Evolutionary conservation across 1,140 invertebrate genomes (phyloP), one percentile per base, ranked within the genome.

Genomic region (Penaeus chinensis): DNA sequence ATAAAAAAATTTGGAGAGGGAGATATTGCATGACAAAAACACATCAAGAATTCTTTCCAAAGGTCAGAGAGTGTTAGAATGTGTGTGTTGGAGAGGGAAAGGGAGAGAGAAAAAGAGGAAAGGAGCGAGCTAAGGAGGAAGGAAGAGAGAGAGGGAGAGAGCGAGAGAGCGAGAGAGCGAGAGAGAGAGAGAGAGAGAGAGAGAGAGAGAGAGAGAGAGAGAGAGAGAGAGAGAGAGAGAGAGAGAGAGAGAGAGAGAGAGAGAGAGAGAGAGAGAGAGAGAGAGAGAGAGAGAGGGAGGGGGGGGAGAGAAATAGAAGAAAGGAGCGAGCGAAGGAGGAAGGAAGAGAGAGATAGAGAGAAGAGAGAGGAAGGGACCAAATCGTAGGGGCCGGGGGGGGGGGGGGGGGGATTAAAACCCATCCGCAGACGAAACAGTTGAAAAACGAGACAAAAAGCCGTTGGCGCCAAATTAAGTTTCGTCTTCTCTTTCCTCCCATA

Each of bases 201-300:
- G 54, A 3, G 60, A 20, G 27, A 32, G 81, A 83, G 27, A 16
- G 27, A 83, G 81, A 74, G 27, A 22, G 65, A 79, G 83, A 84
- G 65, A 22, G 24, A 84, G 83, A 42, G 18, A 27, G 37, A 22
- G 22, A 79, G 0, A 20, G 20, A 77, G 63, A 37, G 24, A n/a
- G 37, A 19, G 24, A 32, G 22, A 37, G 7, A 3, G 13, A 37
- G 13, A 8, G 74, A 37, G 13, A 10, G 37, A 77, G 74, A 3
- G 8, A 20, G 74, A 8, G 3, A 19, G 37, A 42, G 74, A 77
- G 22, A 24, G 8, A 77, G 24, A 19, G 79, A 22, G 18, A 18
- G 47, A 22, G 24, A 24, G 78, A 24, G 60, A 81, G 5, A 22
- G 47, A 32, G 69, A 60, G 65, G 22, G 32, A 20, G 47, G 13